phyloP scores from a whole-genome alignment of 1,140 invertebrate species.

The Trichogramma pretiosum region DNA sequence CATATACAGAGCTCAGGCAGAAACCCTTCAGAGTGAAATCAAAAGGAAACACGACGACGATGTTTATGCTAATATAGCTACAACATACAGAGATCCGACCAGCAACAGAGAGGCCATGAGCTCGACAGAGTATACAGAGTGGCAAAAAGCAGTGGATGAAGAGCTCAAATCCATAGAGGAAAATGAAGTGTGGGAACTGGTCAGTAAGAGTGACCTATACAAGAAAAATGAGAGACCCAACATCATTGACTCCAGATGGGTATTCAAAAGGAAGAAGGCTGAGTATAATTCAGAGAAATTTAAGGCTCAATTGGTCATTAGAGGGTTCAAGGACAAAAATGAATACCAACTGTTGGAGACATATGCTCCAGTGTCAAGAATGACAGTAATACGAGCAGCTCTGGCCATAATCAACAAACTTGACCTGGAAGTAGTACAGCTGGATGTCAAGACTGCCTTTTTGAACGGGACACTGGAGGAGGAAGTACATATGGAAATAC shows the following conservation, averaged over 20 bases:
- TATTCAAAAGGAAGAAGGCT: background rate
- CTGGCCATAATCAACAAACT: constrained; percentile 15
- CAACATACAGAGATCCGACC: background rate
- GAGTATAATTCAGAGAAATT: background rate
- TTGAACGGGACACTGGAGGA: constrained; percentile 21
- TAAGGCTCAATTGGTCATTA: no score
- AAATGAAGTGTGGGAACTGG: background rate
- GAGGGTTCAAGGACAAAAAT: background rate
- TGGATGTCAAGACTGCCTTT: background rate
- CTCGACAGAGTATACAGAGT: background rate
- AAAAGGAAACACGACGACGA: no score
- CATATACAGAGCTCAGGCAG: no score
- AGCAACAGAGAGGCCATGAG: background rate
- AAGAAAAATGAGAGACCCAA: background rate
- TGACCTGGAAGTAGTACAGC: constrained; percentile 10
- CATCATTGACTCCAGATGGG: background rate
- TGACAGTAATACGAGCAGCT: background rate
- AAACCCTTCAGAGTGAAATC: no score
- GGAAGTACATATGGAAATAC: constrained; percentile 29
- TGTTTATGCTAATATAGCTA: no score
- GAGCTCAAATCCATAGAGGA: background rate
- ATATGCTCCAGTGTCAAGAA: background rate
- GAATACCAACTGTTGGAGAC: background rate
- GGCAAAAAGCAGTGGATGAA: background rate
- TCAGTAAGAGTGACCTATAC: background rate